A percentile compares a stretch with the other conserved stretches of the same genome.
phyloP scores from a whole-genome alignment of 2,797 vertebrate species.

The Pangasius macronema region DNA sequence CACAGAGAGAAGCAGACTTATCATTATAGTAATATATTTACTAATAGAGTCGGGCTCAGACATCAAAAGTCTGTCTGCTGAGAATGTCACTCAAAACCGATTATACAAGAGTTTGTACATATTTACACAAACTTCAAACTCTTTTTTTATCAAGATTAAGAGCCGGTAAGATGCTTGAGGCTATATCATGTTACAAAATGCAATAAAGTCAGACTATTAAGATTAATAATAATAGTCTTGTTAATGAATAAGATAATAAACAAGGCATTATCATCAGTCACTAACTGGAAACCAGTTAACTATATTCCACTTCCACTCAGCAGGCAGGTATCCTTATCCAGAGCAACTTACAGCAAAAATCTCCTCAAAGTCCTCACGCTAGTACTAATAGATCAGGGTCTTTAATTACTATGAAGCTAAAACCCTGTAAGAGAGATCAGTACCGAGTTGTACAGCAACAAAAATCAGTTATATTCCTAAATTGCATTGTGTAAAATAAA shows the following conservation, averaged over 20 bases:
- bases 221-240: not conserved
- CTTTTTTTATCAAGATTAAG: constrained; percentile 16
- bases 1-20: constrained; percentile 63
- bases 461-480: not conserved
- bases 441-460: not conserved
- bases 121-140: constrained; percentile 43
- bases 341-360: not conserved
- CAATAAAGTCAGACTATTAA: not conserved
- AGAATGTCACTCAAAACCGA: constrained; percentile 55
- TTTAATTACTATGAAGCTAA: not conserved
- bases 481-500: not conserved
- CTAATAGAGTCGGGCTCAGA: constrained; percentile 57
- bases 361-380: not conserved
- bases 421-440: not conserved
- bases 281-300: not conserved
- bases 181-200: constrained; percentile 22
- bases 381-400: not conserved
- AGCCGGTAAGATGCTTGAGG: constrained; percentile 18
- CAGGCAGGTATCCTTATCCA: not conserved
- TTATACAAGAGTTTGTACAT: constrained; percentile 46
- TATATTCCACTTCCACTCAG: not conserved
- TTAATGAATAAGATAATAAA: not conserved
- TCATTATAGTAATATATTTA: too few relatives aligned
- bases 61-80: constrained; percentile 57
- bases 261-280: constrained; percentile 6